phyloP scores from a whole-genome alignment of 2,888 invertebrate genomes.

The Ptychoptera contaminata region DNA sequence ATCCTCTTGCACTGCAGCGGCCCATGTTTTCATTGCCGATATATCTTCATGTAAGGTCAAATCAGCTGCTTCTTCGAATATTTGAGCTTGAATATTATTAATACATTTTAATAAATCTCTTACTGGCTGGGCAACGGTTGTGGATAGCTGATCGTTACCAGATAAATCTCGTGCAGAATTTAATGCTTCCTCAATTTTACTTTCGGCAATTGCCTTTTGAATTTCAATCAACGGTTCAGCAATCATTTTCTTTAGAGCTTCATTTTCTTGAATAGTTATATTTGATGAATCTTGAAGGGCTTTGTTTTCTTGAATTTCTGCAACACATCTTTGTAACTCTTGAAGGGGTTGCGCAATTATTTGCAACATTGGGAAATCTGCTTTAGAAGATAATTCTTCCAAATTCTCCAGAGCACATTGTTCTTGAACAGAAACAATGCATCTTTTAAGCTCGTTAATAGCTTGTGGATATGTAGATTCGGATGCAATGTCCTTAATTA shows the following conservation, averaged over 20 bases:
- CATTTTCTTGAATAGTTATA: background rate
- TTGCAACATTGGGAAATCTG: conserved; percentile 15
- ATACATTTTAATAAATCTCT: conserved; percentile 19
- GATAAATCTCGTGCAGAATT: background rate
- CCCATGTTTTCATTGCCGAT: conserved; percentile 39
- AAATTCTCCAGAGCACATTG: conserved; percentile 13
- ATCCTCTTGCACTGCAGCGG: conserved; percentile 21
- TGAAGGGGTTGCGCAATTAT: conserved; percentile 15
- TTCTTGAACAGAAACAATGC: conserved; percentile 16
- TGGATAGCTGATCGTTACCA: background rate
- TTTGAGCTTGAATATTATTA: conserved; percentile 19
- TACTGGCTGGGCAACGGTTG: conserved; percentile 10
- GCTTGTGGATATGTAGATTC: background rate
- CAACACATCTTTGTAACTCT: conserved; percentile 20
- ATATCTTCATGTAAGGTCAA: conserved; percentile 41
- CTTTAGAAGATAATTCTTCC: conserved; percentile 7
- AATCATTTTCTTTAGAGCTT: conserved; percentile 8
- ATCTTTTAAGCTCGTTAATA: background rate
- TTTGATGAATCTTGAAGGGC: conserved; percentile 30
- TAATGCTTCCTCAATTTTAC: background rate
- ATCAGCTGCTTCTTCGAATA: conserved; percentile 34
- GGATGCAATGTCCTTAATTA: background rate
- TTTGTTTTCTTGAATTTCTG: conserved; percentile 19
- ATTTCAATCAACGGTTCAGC: conserved; percentile 12
- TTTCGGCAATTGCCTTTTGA: background rate